Percentiles rank a stretch among this genome's conserved stretches.
These are phyloP conservation scores for Chrysolina oricalcia DNA, from an alignment of 2,888 invertebrate species.

Conservation along the genomic window DNA sequence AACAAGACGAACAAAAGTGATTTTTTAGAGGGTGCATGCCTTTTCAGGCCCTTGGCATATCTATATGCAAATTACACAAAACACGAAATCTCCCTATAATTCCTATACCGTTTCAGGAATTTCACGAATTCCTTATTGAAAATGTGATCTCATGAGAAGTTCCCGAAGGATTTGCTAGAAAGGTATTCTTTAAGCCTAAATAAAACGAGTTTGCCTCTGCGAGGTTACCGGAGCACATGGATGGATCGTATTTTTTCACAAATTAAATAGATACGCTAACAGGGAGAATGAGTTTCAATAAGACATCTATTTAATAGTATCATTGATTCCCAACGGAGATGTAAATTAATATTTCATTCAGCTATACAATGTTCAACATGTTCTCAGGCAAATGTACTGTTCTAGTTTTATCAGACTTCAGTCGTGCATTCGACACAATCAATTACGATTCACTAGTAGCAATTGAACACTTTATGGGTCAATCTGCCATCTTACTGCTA, in stretches of 20 bases:
- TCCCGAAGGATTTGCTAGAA: not conserved
- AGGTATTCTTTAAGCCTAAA: not conserved
- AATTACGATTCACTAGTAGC: no score
- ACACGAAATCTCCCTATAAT: not conserved
- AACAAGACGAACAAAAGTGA: not conserved
- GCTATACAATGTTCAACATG: no score
- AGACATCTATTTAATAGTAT: no score
- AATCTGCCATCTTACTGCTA: no score
- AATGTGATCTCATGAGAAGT: not conserved
- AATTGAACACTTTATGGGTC: no score
- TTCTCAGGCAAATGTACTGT: no score
- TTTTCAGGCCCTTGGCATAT: not conserved
- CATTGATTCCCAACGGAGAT: no score
- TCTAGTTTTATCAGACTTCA: no score
- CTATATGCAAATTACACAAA: slow-evolving; percentile 11
- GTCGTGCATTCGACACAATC: no score
- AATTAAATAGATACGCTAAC: no score
- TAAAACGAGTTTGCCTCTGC: not conserved
- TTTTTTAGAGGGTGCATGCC: slow-evolving; percentile 2
- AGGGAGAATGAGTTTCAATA: no score
- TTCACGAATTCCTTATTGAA: not conserved
- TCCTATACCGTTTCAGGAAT: not conserved
- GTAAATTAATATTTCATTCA: no score
- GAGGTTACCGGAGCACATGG: not conserved
- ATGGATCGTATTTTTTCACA: not conserved